A percentile compares a stretch with the other conserved stretches of the same genome.
phyloP scores from a whole-genome alignment of 2,113 vertebrate genomes.

The Vicugna pacos region DNA sequence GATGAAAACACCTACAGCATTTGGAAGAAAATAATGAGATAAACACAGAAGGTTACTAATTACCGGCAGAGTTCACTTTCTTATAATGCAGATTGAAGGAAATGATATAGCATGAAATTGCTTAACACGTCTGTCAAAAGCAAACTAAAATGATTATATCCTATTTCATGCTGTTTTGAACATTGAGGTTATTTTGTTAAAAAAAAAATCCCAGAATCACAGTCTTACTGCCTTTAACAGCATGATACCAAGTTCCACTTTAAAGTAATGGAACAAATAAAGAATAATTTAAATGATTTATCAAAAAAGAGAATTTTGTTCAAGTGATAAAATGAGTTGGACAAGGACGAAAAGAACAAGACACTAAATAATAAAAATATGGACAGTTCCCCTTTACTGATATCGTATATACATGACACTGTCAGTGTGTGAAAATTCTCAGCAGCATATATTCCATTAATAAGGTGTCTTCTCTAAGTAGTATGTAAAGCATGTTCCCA shows the following conservation, averaged over 20 bases:
- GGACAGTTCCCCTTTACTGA: not conserved
- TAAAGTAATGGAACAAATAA: constrained; percentile 74
- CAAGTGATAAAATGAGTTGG: constrained; percentile 49
- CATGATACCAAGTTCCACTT: constrained; percentile 65
- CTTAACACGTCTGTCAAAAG: constrained; percentile 83
- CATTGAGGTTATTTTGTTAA: constrained; percentile 68
- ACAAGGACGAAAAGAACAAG: constrained; percentile 22
- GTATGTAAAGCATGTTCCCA: not conserved
- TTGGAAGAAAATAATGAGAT: constrained; percentile 53
- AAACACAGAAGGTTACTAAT: constrained; percentile 62
- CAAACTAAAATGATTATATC: constrained; percentile 76
- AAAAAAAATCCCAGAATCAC: constrained; percentile 60
- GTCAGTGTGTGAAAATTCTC: not conserved
- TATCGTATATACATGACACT: not conserved
- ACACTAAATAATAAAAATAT: constrained; percentile 63
- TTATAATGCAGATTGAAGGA: constrained; percentile 66
- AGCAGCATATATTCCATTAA: not conserved
- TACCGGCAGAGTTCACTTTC: constrained; percentile 28
- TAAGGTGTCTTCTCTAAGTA: not conserved
- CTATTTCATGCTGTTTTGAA: constrained; percentile 80
- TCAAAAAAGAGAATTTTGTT: constrained; percentile 34
- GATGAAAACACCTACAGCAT: not conserved
- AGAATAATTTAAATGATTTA: constrained; percentile 63
- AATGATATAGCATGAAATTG: constrained; percentile 79
- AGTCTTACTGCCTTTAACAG: constrained; percentile 80